Percentiles rank a stretch among this genome's conserved stretches.
Conservation (phyloP, 2,888 invertebrate genomes). For the Pristionchus arcanus region DNA sequence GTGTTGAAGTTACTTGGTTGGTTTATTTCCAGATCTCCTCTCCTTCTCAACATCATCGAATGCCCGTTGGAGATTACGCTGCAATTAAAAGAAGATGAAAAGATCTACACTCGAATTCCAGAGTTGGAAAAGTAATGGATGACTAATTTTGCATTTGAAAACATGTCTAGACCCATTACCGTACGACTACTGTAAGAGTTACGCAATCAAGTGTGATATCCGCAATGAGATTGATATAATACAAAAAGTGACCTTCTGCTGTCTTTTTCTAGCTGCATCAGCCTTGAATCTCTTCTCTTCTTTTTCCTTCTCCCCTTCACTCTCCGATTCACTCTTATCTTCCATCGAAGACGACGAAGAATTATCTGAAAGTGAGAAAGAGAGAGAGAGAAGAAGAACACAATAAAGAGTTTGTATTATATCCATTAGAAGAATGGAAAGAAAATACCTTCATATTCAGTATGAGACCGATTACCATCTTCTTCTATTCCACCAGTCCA, state of each 20-base stretch:
- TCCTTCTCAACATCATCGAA: conserved; percentile 53
- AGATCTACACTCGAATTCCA: too few species aligned
- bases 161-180: neutral
- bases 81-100: neutral
- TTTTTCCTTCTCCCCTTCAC: conserved; percentile 44
- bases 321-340: conserved; percentile 16
- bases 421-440: too few species aligned
- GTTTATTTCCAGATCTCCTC: conserved; percentile 60
- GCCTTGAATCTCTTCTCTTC: conserved; percentile 55
- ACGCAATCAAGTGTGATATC: neutral
- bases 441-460: neutral
- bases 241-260: neutral
- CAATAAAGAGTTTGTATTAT: too few species aligned
- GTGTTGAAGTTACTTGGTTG: conserved; percentile 58
- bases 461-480: neutral
- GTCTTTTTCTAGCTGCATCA: conserved; percentile 1
- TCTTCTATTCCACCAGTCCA: neutral
- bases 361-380: neutral
- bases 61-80: neutral
- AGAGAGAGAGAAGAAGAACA: too few species aligned
- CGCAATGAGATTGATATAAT: too few species aligned
- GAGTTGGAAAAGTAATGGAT: too few species aligned
- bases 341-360: neutral
- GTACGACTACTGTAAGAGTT: neutral
- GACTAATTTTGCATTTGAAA: too few species aligned